These are phyloP conservation scores for Saccostrea echinata DNA, from an alignment of 1,140 invertebrate species.

Conservation along the genomic window DNA sequence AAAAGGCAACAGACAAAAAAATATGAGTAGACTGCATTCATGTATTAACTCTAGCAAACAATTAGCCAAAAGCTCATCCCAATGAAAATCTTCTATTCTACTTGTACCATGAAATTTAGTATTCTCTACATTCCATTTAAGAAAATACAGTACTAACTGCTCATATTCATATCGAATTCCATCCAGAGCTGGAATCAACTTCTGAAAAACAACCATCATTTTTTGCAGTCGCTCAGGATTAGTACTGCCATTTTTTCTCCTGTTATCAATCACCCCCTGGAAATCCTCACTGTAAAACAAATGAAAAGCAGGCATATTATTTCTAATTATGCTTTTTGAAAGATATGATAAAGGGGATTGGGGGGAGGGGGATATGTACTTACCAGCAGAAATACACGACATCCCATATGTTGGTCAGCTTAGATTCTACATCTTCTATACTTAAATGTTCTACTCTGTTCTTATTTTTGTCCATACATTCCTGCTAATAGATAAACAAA, in stretches of 20 bases:
- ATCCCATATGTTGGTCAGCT: conserved; percentile 17
- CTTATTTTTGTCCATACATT: conserved; percentile 29
- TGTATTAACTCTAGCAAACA: too few species aligned
- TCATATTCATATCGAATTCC: conserved; percentile 29
- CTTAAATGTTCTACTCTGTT: conserved; percentile 11
- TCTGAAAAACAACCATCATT: background rate
- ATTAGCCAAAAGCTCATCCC: too few species aligned
- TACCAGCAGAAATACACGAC: conserved; percentile 24
- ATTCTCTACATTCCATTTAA: too few species aligned
- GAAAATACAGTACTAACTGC: background rate
- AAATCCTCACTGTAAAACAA: conserved; percentile 18
- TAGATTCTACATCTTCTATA: conserved; percentile 21
- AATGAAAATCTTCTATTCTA: too few species aligned
- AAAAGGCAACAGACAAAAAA: too few species aligned
- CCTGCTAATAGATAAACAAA: background rate
- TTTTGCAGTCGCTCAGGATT: background rate
- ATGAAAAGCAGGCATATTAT: background rate
- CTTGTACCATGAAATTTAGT: too few species aligned
- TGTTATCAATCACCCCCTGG: background rate
- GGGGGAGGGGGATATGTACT: background rate
- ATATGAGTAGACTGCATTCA: too few species aligned
- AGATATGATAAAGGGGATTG: too few species aligned
- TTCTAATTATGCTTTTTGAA: too few species aligned
- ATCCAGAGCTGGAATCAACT: conserved; percentile 8
- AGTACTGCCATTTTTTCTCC: background rate